Conservation (phyloP, 2,888 invertebrate species). For the Sialis fuliginosa region DNA sequence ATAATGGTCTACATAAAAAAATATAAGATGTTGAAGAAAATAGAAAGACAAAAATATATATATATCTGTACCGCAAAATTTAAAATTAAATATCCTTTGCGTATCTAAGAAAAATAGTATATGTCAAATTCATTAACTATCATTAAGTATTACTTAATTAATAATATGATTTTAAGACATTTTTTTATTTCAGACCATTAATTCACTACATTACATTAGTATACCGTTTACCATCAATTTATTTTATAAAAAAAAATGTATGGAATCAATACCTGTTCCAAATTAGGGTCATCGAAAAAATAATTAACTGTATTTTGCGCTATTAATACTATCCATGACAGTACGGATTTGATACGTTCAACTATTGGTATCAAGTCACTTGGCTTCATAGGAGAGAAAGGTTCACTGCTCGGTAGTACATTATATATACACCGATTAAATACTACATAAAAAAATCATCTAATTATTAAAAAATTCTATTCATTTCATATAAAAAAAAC, state of each 20-base stretch:
- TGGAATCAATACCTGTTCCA: conserved; percentile 23
- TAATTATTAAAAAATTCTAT: not conserved
- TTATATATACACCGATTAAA: conserved; percentile 30
- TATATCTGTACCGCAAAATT: too few relatives aligned
- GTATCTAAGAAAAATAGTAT: too few relatives aligned
- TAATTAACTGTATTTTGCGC: conserved; percentile 28
- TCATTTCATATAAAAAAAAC: not conserved
- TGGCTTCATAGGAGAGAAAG: conserved; percentile 11
- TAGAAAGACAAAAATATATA: too few relatives aligned
- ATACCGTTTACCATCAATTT: not conserved
- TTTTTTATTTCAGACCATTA: too few relatives aligned
- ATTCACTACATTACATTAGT: too few relatives aligned
- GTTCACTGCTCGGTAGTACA: conserved; percentile 13
- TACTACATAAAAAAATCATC: conserved; percentile 15
- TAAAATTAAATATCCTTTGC: too few relatives aligned
- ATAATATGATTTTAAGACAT: too few relatives aligned
- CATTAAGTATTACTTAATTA: too few relatives aligned
- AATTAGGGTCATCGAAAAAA: conserved; percentile 26
- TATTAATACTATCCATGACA: conserved; percentile 25
- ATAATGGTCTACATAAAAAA: too few relatives aligned
- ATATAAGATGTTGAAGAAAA: too few relatives aligned
- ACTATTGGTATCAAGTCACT: conserved; percentile 21
- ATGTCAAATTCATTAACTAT: too few relatives aligned
- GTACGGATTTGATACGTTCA: conserved; percentile 24
- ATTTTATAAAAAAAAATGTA: not conserved